Percentiles rank a stretch among this genome's conserved stretches.
These are phyloP conservation scores for Orbicella faveolata DNA, from an alignment of 64 coral and sea anemone species.

Conservation along the genomic window DNA sequence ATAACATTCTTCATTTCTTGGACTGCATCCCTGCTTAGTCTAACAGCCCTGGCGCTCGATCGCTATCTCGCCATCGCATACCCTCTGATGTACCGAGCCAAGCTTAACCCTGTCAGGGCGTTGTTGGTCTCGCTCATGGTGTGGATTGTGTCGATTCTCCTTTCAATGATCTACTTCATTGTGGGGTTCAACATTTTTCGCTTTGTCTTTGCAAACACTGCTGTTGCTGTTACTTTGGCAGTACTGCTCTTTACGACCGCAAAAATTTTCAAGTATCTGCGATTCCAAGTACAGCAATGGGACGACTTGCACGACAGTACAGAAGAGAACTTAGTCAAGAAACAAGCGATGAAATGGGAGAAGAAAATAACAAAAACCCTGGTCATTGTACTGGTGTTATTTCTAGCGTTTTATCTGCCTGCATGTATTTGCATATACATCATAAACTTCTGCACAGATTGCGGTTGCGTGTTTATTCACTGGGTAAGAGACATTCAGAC, in stretches of 20 bases:
- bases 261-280: slow-evolving; percentile 55
- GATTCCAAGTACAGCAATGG: slow-evolving; percentile 48
- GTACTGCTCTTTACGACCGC: slow-evolving; percentile 76
- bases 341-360: slow-evolving; percentile 54
- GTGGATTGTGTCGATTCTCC: slow-evolving; percentile 55
- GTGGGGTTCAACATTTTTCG: slow-evolving; percentile 74
- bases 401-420: slow-evolving; percentile 65
- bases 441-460: slow-evolving; percentile 70
- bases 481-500: slow-evolving; percentile 79
- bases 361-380: slow-evolving; percentile 73
- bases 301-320: slow-evolving; percentile 39
- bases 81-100: slow-evolving; percentile 60
- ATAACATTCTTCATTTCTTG: slow-evolving; percentile 77
- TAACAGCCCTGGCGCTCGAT: slow-evolving; percentile 72
- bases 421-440: slow-evolving; percentile 76
- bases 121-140: slow-evolving; percentile 40
- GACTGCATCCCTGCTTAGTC: slow-evolving; percentile 81
- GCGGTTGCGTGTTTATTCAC: slow-evolving; percentile 67
- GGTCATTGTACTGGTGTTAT: slow-evolving; percentile 62
- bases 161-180: slow-evolving; percentile 75
- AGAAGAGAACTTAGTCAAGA: not conserved
- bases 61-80: slow-evolving; percentile 67
- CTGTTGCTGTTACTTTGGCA: slow-evolving; percentile 59
- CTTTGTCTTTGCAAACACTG: slow-evolving; percentile 81
- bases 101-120: slow-evolving; percentile 20